Evolutionary conservation across 2,113 vertebrate species (phyloP).

Genomic region (Girardinichthys multiradiatus): DNA sequence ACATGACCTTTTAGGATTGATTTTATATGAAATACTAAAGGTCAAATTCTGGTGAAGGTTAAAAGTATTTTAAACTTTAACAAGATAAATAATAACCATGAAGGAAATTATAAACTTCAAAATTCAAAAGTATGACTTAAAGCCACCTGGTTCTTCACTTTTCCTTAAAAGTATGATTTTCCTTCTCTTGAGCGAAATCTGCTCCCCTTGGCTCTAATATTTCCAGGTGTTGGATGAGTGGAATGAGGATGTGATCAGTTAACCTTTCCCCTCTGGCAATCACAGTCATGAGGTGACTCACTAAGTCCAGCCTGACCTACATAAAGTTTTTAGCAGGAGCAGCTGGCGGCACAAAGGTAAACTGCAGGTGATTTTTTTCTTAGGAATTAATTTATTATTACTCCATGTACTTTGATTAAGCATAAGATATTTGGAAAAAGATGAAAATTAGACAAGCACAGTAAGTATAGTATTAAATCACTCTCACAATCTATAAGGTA

Average conservation of each 20-base stretch:
- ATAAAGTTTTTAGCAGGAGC: constrained; percentile 45
- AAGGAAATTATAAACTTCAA: background rate
- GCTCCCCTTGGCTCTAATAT: constrained; percentile 32
- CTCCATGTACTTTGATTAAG: background rate
- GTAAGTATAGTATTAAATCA: background rate
- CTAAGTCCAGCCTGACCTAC: constrained; percentile 66
- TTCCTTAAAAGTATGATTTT: constrained; percentile 7
- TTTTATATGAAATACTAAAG: background rate
- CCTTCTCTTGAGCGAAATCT: constrained; percentile 4
- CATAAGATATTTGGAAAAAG: background rate
- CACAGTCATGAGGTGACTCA: constrained; percentile 65
- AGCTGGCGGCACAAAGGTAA: background rate
- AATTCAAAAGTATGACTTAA: background rate
- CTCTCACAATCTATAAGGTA: too few relatives aligned
- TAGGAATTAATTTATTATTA: background rate
- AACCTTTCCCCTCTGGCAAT: constrained; percentile 56
- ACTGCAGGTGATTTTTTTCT: constrained; percentile 22
- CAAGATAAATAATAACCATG: background rate
- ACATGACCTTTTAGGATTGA: background rate
- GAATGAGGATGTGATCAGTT: constrained; percentile 53
- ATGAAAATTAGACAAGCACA: background rate
- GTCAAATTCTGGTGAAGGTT: background rate
- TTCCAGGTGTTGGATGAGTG: constrained; percentile 38
- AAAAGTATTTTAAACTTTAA: background rate
- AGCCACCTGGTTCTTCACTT: background rate